These are phyloP conservation scores for Seladonia tumulorum DNA, from an alignment of 2,888 invertebrate genomes.

Conservation along the genomic window DNA sequence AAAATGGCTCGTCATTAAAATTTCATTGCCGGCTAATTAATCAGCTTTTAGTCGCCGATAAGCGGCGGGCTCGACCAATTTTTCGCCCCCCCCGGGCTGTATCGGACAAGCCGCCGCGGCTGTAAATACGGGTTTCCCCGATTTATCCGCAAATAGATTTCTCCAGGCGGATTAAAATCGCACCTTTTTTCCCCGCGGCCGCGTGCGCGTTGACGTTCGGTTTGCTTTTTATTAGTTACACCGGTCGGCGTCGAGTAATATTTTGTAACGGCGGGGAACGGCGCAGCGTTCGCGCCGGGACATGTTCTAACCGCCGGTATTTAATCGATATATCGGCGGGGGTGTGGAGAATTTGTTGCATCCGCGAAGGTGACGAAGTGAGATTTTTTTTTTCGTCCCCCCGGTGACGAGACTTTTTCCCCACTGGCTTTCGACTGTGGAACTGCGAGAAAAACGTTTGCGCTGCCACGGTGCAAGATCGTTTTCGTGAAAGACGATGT, in stretches of 20 bases:
- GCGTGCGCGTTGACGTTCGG: conserved; percentile 6
- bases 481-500: background rate
- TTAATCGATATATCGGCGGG: conserved; percentile 12
- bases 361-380: background rate
- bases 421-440: background rate
- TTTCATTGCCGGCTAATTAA: conserved; percentile 32
- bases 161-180: conserved; percentile 34
- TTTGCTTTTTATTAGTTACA: conserved; percentile 29
- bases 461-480: background rate
- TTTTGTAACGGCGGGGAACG: conserved; percentile 5
- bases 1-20: conserved; percentile 15
- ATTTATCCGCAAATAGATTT: conserved; percentile 44
- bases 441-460: background rate
- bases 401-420: background rate
- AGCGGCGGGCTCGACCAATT: conserved; percentile 6
- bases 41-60: conserved; percentile 9
- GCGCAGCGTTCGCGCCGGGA: background rate
- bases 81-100: background rate
- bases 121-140: conserved; percentile 34
- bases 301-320: background rate
- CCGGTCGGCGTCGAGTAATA: background rate
- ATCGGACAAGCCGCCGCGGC: conserved; percentile 6
- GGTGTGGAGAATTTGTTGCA: background rate
- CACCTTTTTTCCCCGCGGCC: background rate
- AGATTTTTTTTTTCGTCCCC: background rate